Conservation (phyloP, 2,888 invertebrate genomes). For the Eupithecia inturbata region DNA sequence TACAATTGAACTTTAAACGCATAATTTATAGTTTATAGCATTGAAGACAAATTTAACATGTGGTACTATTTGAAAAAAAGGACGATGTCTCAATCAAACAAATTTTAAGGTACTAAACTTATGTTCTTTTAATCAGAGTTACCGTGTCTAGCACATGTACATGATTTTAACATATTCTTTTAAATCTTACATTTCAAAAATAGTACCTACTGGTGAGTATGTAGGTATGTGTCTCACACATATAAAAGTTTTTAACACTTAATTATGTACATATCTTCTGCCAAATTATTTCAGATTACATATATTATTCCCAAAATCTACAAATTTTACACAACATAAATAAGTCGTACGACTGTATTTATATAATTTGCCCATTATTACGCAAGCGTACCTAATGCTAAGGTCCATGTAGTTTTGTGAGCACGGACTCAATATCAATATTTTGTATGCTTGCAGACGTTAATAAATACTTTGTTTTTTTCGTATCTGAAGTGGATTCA, state of each 20-base stretch:
- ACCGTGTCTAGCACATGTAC: conserved; percentile 50
- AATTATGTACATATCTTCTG: conserved; percentile 23
- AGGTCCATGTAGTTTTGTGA: conserved; percentile 77
- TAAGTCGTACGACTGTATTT: conserved; percentile 12
- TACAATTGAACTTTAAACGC: neutral
- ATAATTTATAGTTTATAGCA: neutral
- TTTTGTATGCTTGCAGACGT: conserved; percentile 72
- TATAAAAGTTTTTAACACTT: conserved; percentile 45
- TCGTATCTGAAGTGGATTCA: conserved; percentile 59
- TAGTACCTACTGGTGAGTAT: conserved; percentile 27
- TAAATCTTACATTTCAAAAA: conserved; percentile 31
- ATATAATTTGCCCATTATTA: neutral
- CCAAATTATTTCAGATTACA: conserved; percentile 29
- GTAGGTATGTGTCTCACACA: conserved; percentile 60
- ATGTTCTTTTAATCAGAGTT: conserved; percentile 38
- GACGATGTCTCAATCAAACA: conserved; percentile 2
- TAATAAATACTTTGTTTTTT: conserved; percentile 68
- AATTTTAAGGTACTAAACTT: conserved; percentile 21
- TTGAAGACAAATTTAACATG: neutral
- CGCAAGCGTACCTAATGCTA: conserved; percentile 47
- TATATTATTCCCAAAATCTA: conserved; percentile 17
- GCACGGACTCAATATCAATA: conserved; percentile 78
- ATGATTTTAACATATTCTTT: conserved; percentile 25
- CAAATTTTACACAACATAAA: conserved; percentile 24
- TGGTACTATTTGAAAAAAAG: neutral